Evolutionary conservation across 2,797 vertebrate genomes (phyloP).

Genomic region (Cygnus olor): DNA sequence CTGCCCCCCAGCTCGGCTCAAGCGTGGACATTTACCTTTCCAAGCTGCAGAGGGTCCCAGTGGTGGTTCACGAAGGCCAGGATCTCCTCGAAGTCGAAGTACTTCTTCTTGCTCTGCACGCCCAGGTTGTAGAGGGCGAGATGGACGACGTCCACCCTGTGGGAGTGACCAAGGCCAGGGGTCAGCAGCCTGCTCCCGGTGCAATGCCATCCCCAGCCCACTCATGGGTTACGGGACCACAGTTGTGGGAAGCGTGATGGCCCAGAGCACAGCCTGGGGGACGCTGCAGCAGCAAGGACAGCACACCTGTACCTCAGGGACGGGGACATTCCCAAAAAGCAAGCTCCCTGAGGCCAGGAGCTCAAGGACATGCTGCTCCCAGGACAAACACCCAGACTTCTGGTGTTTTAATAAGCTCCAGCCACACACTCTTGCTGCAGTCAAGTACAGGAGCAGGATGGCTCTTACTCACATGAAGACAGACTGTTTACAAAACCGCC

Average conservation of each 20-base stretch:
- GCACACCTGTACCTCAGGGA: not conserved
- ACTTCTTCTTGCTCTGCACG: constrained; percentile 96
- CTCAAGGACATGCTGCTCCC: not conserved
- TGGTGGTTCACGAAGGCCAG: constrained; percentile 89
- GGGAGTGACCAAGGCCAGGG: not conserved
- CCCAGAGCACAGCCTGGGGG: accelerated
- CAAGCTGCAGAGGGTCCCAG: constrained; percentile 93
- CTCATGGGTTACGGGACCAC: too few relatives aligned
- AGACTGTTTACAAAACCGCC: not conserved
- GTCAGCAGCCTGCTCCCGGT: not conserved
- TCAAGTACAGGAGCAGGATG: accelerated
- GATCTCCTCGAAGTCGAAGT: constrained; percentile 96
- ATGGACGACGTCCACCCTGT: constrained; percentile 93
- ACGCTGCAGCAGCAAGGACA: not conserved
- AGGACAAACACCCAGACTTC: not conserved
- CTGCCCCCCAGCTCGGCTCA: accelerated
- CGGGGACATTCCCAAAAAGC: accelerated
- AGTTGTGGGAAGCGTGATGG: too few relatives aligned
- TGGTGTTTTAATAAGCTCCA: not conserved
- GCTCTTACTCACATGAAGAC: not conserved
- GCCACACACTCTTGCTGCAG: not conserved
- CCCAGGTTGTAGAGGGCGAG: constrained; percentile 95
- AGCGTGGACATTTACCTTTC: constrained; percentile 82
- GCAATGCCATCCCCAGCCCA: too few relatives aligned
- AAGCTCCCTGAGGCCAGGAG: not conserved